A percentile compares a stretch with the other conserved stretches of the same genome.
Conservation (phyloP, 1,140 invertebrate species). For the Gonatopus flavifemur region DNA sequence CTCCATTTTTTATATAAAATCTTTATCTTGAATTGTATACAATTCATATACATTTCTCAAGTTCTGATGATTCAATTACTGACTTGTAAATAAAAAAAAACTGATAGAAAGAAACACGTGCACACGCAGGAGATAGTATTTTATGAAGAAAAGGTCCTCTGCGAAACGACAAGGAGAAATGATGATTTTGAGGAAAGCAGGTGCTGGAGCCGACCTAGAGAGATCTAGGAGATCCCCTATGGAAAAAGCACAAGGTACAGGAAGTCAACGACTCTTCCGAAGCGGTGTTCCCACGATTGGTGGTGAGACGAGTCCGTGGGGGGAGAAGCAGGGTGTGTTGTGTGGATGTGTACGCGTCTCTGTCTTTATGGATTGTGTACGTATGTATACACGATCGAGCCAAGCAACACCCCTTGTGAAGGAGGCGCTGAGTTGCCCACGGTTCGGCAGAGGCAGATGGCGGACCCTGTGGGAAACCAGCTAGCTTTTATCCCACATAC, state of each 20-base stretch:
- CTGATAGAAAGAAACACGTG: no score
- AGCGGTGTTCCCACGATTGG: constrained; percentile 57
- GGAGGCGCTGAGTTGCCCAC: constrained; percentile 28
- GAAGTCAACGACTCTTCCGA: constrained; percentile 60
- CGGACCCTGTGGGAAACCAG: constrained; percentile 53
- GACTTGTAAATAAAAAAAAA: no score
- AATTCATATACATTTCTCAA: background rate
- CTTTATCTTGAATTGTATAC: no score
- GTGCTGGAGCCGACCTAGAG: constrained; percentile 43
- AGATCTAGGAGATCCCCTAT: constrained; percentile 50
- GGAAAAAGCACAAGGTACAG: constrained; percentile 58
- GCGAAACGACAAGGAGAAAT: constrained; percentile 13
- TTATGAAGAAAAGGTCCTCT: no score
- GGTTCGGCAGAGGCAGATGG: constrained; percentile 51
- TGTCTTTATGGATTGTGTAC: no score
- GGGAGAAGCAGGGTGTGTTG: constrained; percentile 1
- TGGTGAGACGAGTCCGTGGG: constrained; percentile 15
- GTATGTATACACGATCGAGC: no score
- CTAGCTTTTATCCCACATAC: constrained; percentile 11
- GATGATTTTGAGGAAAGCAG: constrained; percentile 35
- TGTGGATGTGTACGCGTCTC: constrained; percentile 8
- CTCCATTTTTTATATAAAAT: no score
- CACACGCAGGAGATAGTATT: no score
- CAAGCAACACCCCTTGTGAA: constrained; percentile 32
- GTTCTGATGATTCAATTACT: background rate